Conservation (phyloP, 2,113 vertebrate species). For the Coracopsis vasa region DNA sequence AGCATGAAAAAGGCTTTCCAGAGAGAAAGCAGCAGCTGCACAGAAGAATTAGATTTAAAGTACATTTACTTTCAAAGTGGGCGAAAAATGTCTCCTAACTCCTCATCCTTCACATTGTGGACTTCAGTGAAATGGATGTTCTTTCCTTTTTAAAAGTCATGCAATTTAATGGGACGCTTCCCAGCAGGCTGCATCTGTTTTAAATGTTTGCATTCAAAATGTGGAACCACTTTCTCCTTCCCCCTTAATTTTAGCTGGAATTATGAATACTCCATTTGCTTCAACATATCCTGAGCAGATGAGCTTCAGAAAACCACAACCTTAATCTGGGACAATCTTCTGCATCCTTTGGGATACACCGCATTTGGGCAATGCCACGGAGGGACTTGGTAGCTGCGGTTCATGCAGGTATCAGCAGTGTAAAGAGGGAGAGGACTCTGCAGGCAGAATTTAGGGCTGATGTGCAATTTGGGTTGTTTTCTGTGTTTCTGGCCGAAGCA, state of each 20-base stretch:
- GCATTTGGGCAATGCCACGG: not conserved
- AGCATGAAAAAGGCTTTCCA: constrained; percentile 2
- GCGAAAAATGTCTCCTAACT: constrained; percentile 4
- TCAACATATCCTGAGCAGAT: constrained; percentile 4
- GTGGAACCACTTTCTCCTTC: not conserved
- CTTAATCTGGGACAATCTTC: not conserved
- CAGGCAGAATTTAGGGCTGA: not conserved
- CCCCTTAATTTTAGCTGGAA: constrained; percentile 33
- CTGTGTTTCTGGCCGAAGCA: not conserved
- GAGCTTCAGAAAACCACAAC: not conserved
- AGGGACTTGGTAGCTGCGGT: accelerated
- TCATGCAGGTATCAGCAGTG: not conserved
- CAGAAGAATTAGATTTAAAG: constrained; percentile 35
- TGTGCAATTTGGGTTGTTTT: not conserved
- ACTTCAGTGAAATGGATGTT: constrained; percentile 28
- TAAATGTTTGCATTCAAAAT: constrained; percentile 17
- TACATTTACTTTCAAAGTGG: constrained; percentile 45
- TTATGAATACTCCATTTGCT: constrained; percentile 36
- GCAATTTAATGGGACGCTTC: constrained; percentile 24
- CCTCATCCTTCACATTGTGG: not conserved
- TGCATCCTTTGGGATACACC: not conserved
- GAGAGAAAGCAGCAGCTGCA: constrained; percentile 34
- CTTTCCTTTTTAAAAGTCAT: constrained; percentile 4
- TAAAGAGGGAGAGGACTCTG: not conserved
- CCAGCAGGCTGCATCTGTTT: constrained; percentile 37